These are phyloP conservation scores for Drosophila insularis DNA, from an alignment of 1,140 invertebrate genomes.

Conservation along the genomic window DNA sequence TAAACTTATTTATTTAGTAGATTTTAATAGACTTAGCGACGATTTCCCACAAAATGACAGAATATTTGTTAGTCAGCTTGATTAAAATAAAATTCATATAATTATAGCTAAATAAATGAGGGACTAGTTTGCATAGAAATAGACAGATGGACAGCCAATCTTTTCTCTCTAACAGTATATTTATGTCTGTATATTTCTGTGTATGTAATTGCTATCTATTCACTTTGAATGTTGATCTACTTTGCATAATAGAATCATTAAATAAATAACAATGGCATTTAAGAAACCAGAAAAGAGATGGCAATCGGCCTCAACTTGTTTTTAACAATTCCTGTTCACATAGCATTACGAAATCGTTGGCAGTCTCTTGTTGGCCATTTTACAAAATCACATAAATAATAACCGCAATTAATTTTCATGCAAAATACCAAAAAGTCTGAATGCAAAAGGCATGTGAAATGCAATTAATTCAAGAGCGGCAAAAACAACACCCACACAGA, in stretches of 20 bases:
- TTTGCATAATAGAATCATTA: constrained; percentile 10
- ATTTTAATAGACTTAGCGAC: too few relatives aligned
- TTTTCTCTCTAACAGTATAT: not conserved
- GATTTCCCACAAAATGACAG: too few relatives aligned
- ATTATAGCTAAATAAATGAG: too few relatives aligned
- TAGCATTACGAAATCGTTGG: constrained; percentile 25
- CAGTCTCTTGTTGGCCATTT: constrained; percentile 31
- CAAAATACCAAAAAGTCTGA: constrained; percentile 56
- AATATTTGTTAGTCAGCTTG: too few relatives aligned
- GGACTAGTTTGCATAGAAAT: too few relatives aligned
- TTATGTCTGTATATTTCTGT: not conserved
- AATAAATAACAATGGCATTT: constrained; percentile 11
- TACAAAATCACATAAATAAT: constrained; percentile 62
- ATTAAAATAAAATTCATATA: too few relatives aligned
- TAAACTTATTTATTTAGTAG: too few relatives aligned
- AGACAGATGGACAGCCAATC: too few relatives aligned
- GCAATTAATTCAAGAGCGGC: constrained; percentile 73
- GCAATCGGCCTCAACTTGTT: constrained; percentile 23
- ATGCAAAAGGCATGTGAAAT: constrained; percentile 69
- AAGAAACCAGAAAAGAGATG: constrained; percentile 14
- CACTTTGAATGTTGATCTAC: not conserved
- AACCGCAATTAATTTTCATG: constrained; percentile 67
- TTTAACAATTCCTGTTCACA: constrained; percentile 21
- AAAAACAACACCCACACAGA: constrained; percentile 26
- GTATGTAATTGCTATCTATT: not conserved